These are phyloP conservation scores for Cyanoramphus novaezelandiae DNA, from an alignment of 2,113 vertebrate genomes.

Conservation along the genomic window DNA sequence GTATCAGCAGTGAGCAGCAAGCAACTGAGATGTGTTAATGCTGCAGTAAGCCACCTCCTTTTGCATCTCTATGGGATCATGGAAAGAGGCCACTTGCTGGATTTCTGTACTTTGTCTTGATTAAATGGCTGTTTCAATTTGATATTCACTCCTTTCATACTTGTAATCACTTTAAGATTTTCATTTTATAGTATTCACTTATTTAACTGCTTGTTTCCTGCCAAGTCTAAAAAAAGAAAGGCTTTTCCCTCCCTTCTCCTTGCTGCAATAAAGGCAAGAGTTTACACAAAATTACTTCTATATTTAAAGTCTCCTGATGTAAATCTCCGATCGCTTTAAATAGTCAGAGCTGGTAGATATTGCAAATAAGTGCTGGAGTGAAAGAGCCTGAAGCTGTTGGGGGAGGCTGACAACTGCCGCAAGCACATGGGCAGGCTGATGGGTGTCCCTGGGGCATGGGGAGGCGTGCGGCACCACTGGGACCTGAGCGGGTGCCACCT, in stretches of 20 bases:
- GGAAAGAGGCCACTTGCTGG: constrained; percentile 34
- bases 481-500: background rate
- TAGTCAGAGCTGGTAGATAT: background rate
- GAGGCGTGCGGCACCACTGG: background rate
- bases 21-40: background rate
- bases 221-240: constrained; percentile 43
- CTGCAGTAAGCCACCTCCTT: background rate
- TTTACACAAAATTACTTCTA: constrained; percentile 42
- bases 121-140: constrained; percentile 38
- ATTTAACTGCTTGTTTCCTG: constrained; percentile 57
- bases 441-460: background rate
- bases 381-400: background rate
- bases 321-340: background rate
- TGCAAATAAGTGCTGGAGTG: background rate
- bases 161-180: constrained; percentile 52
- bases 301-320: constrained; percentile 21
- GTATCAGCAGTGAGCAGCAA: background rate
- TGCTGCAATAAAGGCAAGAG: constrained; percentile 16
- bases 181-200: constrained; percentile 35
- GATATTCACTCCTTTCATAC: constrained; percentile 22
- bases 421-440: fast-evolving
- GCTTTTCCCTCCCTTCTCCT: constrained; percentile 30
- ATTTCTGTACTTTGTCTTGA: constrained; percentile 34
- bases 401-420: background rate
- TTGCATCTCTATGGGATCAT: background rate